phyloP scores from a whole-genome alignment of 2,888 invertebrate genomes.

The Zootermopsis nevadensis region DNA sequence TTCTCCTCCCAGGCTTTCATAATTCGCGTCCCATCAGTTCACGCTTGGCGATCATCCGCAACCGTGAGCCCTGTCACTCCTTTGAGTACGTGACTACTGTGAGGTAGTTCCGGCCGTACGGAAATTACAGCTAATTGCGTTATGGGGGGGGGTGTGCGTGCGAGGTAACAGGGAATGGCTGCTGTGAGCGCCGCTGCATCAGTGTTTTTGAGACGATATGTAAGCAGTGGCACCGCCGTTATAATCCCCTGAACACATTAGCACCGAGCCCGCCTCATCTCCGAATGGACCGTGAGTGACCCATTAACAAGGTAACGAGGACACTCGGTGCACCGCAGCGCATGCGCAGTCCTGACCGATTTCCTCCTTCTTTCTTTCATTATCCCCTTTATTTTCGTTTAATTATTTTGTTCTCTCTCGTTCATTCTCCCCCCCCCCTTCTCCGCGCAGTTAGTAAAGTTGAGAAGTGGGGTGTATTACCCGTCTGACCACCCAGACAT shows the following conservation, averaged over 20 bases:
- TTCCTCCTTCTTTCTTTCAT: too few species aligned
- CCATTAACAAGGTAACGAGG: not conserved
- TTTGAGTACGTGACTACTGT: not conserved
- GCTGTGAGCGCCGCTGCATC: not conserved
- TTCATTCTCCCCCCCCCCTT: too few species aligned
- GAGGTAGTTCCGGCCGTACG: slow-evolving; percentile 1
- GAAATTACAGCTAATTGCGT: slow-evolving; percentile 10
- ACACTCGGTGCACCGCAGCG: not conserved
- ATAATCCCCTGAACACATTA: not conserved
- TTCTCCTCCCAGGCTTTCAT: too few species aligned
- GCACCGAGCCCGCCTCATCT: not conserved
- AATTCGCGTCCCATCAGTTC: too few species aligned
- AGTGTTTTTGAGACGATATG: not conserved
- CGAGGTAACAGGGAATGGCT: slow-evolving; percentile 1
- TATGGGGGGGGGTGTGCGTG: slow-evolving; percentile 15
- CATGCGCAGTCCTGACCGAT: too few species aligned
- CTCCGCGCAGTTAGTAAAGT: too few species aligned
- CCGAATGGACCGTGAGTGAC: not conserved
- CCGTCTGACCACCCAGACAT: too few species aligned
- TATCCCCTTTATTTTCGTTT: too few species aligned
- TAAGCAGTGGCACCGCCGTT: not conserved
- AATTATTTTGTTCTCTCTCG: too few species aligned
- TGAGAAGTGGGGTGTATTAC: too few species aligned
- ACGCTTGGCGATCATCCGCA: too few species aligned
- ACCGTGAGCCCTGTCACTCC: too few species aligned